Evolutionary conservation across 2,888 invertebrate genomes (phyloP).

Genomic region (Philereme vetulata): DNA sequence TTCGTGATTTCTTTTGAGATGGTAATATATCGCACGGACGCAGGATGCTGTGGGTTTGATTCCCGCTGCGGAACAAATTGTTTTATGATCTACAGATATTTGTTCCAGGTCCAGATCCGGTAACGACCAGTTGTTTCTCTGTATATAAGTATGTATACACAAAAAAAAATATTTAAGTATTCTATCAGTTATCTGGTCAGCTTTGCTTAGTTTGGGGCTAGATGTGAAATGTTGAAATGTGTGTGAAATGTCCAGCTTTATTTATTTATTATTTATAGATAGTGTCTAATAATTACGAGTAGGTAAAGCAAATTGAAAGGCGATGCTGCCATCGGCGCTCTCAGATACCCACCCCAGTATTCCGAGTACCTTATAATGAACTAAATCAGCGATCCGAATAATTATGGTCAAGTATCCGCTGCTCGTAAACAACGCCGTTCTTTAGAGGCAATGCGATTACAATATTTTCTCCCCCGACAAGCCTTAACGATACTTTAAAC

Average conservation of each 20-base stretch:
- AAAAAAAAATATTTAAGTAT: no score
- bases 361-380: slow-evolving; percentile 58
- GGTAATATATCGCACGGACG: background rate
- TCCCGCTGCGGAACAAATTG: no score
- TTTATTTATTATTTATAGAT: background rate
- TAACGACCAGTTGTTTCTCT: no score
- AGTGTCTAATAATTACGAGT: slow-evolving; percentile 18
- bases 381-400: slow-evolving; percentile 53
- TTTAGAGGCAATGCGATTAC: slow-evolving; percentile 58
- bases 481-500: slow-evolving; percentile 81
- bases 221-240: no score
- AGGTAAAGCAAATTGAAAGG: slow-evolving; percentile 35
- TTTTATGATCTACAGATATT: no score
- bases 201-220: no score
- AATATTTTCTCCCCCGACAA: slow-evolving; percentile 73
- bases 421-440: slow-evolving; percentile 67
- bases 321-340: slow-evolving; percentile 30
- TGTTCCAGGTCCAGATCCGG: no score
- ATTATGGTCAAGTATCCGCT: slow-evolving; percentile 60
- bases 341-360: slow-evolving; percentile 48
- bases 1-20: slow-evolving; percentile 2
- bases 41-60: no score
- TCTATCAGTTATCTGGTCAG: no score
- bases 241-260: no score
- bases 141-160: no score